These are phyloP conservation scores for Laothoe populi DNA, from an alignment of 2,888 invertebrate species.

Conservation along the genomic window DNA sequence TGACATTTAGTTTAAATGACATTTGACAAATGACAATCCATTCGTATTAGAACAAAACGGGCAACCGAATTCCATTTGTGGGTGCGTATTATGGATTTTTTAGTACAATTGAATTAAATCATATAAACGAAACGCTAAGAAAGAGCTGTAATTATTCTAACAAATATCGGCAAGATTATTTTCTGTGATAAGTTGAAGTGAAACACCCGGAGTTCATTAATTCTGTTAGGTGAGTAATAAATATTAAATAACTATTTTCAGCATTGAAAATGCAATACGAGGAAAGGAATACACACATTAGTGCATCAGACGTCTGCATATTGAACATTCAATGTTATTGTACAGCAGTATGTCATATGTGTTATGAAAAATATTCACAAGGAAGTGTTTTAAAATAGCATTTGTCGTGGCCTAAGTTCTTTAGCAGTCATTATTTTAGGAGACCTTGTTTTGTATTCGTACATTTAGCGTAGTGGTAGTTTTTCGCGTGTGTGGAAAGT, in stretches of 20 bases:
- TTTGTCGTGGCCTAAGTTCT: slow-evolving; percentile 4
- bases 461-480: neutral
- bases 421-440: neutral
- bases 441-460: slow-evolving; percentile 6
- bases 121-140: neutral
- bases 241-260: slow-evolving; percentile 12
- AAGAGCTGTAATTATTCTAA: too few species aligned
- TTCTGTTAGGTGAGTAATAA: slow-evolving; percentile 5
- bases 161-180: neutral
- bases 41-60: neutral
- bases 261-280: slow-evolving; percentile 15
- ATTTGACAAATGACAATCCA: slow-evolving; percentile 3
- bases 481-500: neutral
- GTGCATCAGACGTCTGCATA: slow-evolving; percentile 13
- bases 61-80: slow-evolving; percentile 3
- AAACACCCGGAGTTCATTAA: neutral
- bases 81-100: neutral
- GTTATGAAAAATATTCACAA: slow-evolving; percentile 30
- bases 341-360: neutral
- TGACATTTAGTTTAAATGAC: neutral
- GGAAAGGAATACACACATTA: slow-evolving; percentile 17
- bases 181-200: slow-evolving; percentile 4
- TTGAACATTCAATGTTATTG: slow-evolving; percentile 3
- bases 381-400: slow-evolving; percentile 25
- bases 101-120: slow-evolving; percentile 9